Conservation (phyloP, 2,888 invertebrate genomes). For the Eupsilia transversa region DNA sequence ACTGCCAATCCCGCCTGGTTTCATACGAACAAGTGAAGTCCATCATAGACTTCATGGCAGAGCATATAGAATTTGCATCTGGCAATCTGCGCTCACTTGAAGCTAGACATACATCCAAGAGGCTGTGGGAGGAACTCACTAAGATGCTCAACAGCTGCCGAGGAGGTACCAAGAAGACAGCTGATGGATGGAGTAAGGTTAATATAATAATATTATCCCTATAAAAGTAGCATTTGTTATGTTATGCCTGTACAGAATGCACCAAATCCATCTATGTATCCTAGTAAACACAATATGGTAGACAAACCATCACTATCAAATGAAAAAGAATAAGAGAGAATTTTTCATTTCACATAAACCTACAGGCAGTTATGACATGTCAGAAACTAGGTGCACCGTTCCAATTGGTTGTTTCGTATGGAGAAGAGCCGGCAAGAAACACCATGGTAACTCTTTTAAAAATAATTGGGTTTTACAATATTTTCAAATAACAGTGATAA, state of each 20-base stretch:
- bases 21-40: slow-evolving; percentile 80
- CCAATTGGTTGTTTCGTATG: no score
- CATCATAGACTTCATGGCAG: slow-evolving; percentile 82
- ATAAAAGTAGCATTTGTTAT: background rate
- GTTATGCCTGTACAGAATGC: background rate
- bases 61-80: slow-evolving; percentile 80
- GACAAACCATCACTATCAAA: background rate
- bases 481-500: no score
- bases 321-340: no score
- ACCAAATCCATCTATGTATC: background rate
- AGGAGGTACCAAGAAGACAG: slow-evolving; percentile 76
- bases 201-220: slow-evolving; percentile 43
- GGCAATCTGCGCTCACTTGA: slow-evolving; percentile 78
- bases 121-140: slow-evolving; percentile 79
- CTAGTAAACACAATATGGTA: background rate
- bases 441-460: no score
- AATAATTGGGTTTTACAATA: no score
- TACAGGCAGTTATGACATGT: no score
- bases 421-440: no score
- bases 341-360: no score
- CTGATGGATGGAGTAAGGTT: slow-evolving; percentile 84
- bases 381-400: no score
- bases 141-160: slow-evolving; percentile 74
- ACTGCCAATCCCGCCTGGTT: slow-evolving; percentile 71
- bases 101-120: slow-evolving; percentile 79